These are phyloP conservation scores for Ophioninae sp. DNA, from an alignment of 2,888 invertebrate genomes.

Conservation along the genomic window DNA sequence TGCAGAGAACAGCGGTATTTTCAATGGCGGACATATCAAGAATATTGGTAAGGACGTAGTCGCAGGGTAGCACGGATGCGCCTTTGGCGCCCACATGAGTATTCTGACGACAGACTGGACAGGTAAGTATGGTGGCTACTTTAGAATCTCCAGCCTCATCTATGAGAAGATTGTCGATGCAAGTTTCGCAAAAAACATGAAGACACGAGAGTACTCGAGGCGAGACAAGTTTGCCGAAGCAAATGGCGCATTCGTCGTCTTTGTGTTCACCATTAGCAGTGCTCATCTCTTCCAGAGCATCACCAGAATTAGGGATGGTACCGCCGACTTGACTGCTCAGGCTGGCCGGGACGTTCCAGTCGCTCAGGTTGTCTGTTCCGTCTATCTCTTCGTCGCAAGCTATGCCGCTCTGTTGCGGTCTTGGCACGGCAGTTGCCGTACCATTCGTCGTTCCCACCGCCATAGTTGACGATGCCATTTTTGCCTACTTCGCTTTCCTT, in stretches of 20 bases:
- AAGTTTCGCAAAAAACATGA: constrained; percentile 97
- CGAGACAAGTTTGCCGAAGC: constrained; percentile 88
- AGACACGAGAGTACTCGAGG: constrained; percentile 96
- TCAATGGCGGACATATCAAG: constrained; percentile 91
- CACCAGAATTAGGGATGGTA: constrained; percentile 62
- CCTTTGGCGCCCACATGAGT: constrained; percentile 91
- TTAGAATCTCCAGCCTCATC: constrained; percentile 88
- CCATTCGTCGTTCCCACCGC: constrained; percentile 72
- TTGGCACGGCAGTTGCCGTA: constrained; percentile 64
- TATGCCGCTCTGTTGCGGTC: constrained; percentile 61
- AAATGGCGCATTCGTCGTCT: constrained; percentile 76
- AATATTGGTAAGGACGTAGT: constrained; percentile 93
- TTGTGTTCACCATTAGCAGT: constrained; percentile 69
- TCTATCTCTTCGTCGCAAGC: constrained; percentile 63
- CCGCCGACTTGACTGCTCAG: constrained; percentile 62
- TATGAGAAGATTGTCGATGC: constrained; percentile 91
- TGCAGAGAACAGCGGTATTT: constrained; percentile 87
- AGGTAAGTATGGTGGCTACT: constrained; percentile 86
- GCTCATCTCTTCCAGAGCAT: constrained; percentile 74
- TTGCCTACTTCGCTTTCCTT: not conserved
- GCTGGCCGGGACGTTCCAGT: constrained; percentile 67
- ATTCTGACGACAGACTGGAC: constrained; percentile 92
- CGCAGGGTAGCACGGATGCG: constrained; percentile 90
- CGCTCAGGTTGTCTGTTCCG: constrained; percentile 69
- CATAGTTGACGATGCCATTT: constrained; percentile 77